Evolutionary conservation across 2,888 invertebrate species (phyloP).

Genomic region (Dasysyrphus tricinctus): DNA sequence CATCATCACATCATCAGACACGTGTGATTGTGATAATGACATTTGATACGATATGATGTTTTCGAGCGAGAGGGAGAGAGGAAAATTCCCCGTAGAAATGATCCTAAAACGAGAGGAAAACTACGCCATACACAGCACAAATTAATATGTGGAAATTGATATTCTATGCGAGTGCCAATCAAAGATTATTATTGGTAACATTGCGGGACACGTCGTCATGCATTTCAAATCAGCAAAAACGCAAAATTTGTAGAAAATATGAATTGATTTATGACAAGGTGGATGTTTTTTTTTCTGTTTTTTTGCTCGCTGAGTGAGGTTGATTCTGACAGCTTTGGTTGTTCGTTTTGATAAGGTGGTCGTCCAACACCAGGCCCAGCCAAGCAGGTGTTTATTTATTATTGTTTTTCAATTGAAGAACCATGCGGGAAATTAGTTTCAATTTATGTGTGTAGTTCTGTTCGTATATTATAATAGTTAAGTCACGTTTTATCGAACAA

Average conservation of each 20-base stretch:
- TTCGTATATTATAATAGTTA: conserved; percentile 17
- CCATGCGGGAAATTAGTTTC: conserved; percentile 38
- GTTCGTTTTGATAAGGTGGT: conserved; percentile 25
- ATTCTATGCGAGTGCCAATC: conserved; percentile 60
- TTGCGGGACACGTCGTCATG: conserved; percentile 34
- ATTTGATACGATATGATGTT: conserved; percentile 10
- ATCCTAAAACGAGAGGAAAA: conserved; percentile 21
- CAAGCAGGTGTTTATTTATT: conserved; percentile 62
- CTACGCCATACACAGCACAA: background rate
- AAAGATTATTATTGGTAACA: conserved; percentile 50
- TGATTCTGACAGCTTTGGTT: conserved; percentile 43
- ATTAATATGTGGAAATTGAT: conserved; percentile 35
- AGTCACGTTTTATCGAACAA: conserved; percentile 62
- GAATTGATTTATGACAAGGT: conserved; percentile 69
- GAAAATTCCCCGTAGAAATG: conserved; percentile 7
- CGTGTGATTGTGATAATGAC: conserved; percentile 49
- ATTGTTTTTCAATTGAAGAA: conserved; percentile 38
- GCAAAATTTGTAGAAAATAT: conserved; percentile 43
- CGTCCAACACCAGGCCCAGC: background rate
- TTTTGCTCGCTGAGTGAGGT: background rate
- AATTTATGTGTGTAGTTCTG: conserved; percentile 31
- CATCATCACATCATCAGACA: conserved; percentile 37
- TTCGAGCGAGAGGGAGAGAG: background rate
- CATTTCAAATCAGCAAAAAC: conserved; percentile 46
- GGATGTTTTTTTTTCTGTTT: conserved; percentile 9